Percentiles rank a stretch among this genome's conserved stretches.
Conservation (phyloP, 2,888 invertebrate species). For the Eupelmus urozonus region DNA sequence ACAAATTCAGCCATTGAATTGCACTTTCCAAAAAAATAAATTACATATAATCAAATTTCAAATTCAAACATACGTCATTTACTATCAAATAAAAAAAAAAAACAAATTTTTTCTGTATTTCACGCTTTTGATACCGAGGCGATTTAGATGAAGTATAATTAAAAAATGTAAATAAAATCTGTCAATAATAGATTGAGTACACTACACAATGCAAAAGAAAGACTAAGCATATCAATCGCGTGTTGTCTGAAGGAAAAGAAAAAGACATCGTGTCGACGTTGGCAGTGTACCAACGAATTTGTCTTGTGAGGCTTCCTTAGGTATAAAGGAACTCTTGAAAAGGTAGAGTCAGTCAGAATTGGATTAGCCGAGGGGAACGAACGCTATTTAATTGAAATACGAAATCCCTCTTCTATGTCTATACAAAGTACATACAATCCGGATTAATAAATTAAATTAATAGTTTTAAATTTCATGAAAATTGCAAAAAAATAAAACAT, state of each 20-base stretch:
- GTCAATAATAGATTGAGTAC: too few species aligned
- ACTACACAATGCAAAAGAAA: not conserved
- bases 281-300: slow-evolving; percentile 45
- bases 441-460: too few species aligned
- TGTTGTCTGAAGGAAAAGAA: not conserved
- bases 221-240: slow-evolving; percentile 24
- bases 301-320: slow-evolving; percentile 42
- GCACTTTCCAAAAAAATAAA: too few species aligned
- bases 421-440: too few species aligned
- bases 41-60: too few species aligned
- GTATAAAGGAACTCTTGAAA: slow-evolving; percentile 46
- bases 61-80: not conserved
- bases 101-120: not conserved
- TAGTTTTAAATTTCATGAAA: too few species aligned
- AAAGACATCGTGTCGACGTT: not conserved
- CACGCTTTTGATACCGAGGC: not conserved
- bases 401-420: too few species aligned
- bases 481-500: not conserved
- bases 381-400: slow-evolving; percentile 38
- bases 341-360: slow-evolving; percentile 29
- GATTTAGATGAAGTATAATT: not conserved
- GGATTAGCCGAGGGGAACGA: slow-evolving; percentile 38
- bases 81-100: not conserved
- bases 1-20: not conserved
- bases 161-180: not conserved